These are phyloP conservation scores for Trichacis sp. DNA, from an alignment of 2,888 invertebrate species.

Conservation along the genomic window DNA sequence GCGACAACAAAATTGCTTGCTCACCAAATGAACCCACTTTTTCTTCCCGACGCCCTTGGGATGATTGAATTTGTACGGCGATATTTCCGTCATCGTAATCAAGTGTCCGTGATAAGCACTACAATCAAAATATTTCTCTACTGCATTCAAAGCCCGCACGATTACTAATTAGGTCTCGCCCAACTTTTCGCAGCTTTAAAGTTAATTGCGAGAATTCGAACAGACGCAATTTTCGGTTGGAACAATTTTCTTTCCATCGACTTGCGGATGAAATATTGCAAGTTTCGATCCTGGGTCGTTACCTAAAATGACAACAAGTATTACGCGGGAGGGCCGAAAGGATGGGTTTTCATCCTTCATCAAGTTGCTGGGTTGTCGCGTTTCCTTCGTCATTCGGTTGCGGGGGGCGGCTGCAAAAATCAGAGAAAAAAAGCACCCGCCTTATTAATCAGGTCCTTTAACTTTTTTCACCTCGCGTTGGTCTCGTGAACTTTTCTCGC, in stretches of 20 bases:
- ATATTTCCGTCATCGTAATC: constrained; percentile 95
- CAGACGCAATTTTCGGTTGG: constrained; percentile 18
- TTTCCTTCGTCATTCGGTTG: not conserved
- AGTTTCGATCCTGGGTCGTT: constrained; percentile 51
- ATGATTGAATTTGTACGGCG: constrained; percentile 97
- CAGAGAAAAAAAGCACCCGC: constrained; percentile 15
- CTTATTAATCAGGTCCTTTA: constrained; percentile 20
- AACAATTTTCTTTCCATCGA: too few species aligned
- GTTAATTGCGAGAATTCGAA: too few species aligned
- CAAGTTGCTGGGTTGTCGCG: not conserved
- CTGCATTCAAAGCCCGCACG: constrained; percentile 3
- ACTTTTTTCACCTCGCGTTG: not conserved
- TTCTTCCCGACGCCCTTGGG: constrained; percentile 86
- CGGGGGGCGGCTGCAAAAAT: constrained; percentile 18
- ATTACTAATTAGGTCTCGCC: constrained; percentile 8
- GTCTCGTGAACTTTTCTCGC: too few species aligned
- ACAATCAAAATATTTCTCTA: constrained; percentile 56
- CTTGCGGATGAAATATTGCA: too few species aligned
- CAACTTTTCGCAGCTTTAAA: too few species aligned
- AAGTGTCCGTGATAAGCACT: constrained; percentile 99
- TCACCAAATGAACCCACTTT: constrained; percentile 90
- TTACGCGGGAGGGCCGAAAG: constrained; percentile 48
- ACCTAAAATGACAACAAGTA: constrained; percentile 63
- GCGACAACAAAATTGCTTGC: constrained; percentile 65
- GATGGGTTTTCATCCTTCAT: constrained; percentile 24